Evolutionary conservation across 2,888 invertebrate genomes (phyloP), one percentile per base, ranked within the genome.

Genomic region (Drosophila lacicola): DNA sequence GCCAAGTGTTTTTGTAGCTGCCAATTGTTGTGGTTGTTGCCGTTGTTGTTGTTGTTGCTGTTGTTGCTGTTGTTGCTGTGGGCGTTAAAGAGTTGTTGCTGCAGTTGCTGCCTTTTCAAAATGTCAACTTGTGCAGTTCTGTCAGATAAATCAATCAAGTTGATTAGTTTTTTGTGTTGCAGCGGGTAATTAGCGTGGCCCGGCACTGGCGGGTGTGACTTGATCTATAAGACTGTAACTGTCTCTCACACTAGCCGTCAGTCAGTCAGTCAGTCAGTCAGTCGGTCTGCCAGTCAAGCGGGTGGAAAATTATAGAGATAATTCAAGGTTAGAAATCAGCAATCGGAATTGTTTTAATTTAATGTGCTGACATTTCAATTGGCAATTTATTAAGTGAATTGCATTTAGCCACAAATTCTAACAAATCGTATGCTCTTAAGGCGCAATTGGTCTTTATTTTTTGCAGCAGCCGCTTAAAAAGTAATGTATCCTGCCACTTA

Each of bases 91-190:
- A 71, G 68, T 49, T 70, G 77, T 51, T 69, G 69, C 50, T 45
- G 67, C 34, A 60, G 73, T 19, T 50, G 50, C 41, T 66, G 78
- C 73, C 82, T 76, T 78, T 77, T 75, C 63, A 69, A 82, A 86
- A 82, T 89, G 85, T 83, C 83, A 89, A 82, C 86, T 84, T 80
- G 77, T 81, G 82, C 82, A 76, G 77, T 81, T 78, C 86, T 89
- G 90, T 90, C 90, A 90, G 90, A 90, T 90, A 90, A 90, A 90
- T 90, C 90, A 90, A 90, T 90, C 90, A 90, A 88, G 72, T 88
- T 90, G 89, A 90, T 90, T 89, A 82, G 86, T 84, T 82, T 88
- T 80, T 80, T 74, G 79, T 77, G 68, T 68, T 81, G 70, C 76
- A 82, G 65, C 55, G 69, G 78, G 81, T 90, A 90, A 90, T 90